These are phyloP conservation scores for Nymphicus hollandicus DNA, from an alignment of 2,113 vertebrate species.

Conservation along the genomic window DNA sequence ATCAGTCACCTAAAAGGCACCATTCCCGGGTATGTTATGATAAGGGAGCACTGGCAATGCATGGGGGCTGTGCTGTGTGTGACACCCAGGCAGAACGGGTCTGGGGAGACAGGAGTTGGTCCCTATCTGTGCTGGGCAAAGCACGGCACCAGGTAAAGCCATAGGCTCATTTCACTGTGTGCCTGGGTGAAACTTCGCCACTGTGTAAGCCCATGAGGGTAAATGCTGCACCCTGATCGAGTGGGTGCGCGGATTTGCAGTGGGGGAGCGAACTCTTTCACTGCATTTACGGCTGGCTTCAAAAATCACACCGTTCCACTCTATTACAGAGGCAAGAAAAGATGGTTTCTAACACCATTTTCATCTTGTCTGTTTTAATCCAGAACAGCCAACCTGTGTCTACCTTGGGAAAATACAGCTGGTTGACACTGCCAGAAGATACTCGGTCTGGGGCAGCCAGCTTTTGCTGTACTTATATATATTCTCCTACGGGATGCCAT, in stretches of 20 bases:
- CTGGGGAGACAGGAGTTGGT: neutral
- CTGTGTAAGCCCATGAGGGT: rapidly evolving
- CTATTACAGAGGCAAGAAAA: neutral
- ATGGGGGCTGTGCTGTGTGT: neutral
- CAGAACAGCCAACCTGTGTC: neutral
- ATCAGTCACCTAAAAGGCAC: neutral
- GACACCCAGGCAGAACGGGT: neutral
- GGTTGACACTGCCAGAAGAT: neutral
- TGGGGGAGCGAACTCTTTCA: neutral
- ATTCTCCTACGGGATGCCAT: neutral
- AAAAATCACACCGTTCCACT: neutral
- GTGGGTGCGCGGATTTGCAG: neutral
- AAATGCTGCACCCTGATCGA: neutral
- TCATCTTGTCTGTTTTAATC: neutral
- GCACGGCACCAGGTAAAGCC: neutral
- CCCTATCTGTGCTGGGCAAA: neutral
- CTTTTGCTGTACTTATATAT: neutral
- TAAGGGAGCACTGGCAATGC: neutral
- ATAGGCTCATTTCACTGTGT: rapidly evolving
- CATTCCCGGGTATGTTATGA: neutral
- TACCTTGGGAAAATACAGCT: neutral
- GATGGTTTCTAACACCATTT: neutral
- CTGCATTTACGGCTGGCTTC: neutral
- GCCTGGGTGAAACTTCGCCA: neutral
- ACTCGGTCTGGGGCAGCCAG: neutral